phyloP scores from a whole-genome alignment of 2,888 invertebrate species.

The Carcina quercana region DNA sequence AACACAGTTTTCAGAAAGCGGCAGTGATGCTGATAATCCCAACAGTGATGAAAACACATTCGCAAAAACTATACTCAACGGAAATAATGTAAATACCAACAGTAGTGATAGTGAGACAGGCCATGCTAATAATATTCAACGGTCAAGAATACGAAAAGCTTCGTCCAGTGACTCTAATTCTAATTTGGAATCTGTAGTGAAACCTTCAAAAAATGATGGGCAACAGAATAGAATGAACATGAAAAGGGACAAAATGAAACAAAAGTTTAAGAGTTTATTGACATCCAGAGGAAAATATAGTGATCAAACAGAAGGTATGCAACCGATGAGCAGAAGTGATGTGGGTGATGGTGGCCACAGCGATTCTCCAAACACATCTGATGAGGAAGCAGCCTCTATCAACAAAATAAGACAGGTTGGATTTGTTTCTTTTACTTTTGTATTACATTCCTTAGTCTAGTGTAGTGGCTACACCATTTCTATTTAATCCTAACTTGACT shows the following conservation, averaged over 20 bases:
- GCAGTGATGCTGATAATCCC: constrained; percentile 28
- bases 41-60: constrained; percentile 5
- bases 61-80: not conserved
- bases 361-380: constrained; percentile 21
- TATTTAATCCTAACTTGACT: too few relatives aligned
- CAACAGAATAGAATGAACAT: constrained; percentile 41
- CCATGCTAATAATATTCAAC: constrained; percentile 13
- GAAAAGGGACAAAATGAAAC: constrained; percentile 41
- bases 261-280: constrained; percentile 47
- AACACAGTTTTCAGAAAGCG: constrained; percentile 39
- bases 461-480: too few relatives aligned
- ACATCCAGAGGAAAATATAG: constrained; percentile 26
- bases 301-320: constrained; percentile 2
- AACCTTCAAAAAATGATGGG: constrained; percentile 25
- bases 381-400: constrained; percentile 30
- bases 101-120: constrained; percentile 11
- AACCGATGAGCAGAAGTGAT: constrained; percentile 4
- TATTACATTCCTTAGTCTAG: too few relatives aligned
- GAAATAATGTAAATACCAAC: constrained; percentile 2
- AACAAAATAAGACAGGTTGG: constrained; percentile 46
- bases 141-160: constrained; percentile 17
- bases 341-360: too few relatives aligned
- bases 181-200: constrained; percentile 20
- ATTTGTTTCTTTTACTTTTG: too few relatives aligned
- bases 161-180: constrained; percentile 8